A percentile compares a stretch with the other conserved stretches of the same genome.
Evolutionary conservation across 2,797 vertebrate genomes (phyloP).

Genomic region (Girardinus metallicus): DNA sequence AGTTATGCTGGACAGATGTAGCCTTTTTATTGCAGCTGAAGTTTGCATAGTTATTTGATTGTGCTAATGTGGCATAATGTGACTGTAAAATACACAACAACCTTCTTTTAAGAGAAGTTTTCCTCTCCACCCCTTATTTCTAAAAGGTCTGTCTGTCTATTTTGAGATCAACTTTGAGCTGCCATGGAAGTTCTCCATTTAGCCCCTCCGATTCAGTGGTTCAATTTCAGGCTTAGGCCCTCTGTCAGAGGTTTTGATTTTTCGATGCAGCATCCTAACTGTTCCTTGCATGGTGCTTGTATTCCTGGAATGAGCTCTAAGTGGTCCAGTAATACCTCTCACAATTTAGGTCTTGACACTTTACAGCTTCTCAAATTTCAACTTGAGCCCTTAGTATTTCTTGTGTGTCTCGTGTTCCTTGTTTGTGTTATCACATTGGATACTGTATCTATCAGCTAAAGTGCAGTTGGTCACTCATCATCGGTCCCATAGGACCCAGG

Average conservation of each 20-base stretch:
- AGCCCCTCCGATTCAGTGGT: not conserved
- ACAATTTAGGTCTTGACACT: not conserved
- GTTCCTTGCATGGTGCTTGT: not conserved
- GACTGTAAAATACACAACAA: not conserved
- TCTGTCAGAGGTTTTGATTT: not conserved
- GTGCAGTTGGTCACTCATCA: not conserved
- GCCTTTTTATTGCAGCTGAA: not conserved
- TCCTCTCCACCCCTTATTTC: not conserved
- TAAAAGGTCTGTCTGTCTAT: not conserved
- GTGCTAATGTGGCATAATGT: too few relatives aligned
- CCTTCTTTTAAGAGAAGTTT: not conserved
- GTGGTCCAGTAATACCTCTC: not conserved
- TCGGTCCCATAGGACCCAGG: not conserved
- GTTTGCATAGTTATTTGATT: too few relatives aligned
- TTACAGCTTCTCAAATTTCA: not conserved
- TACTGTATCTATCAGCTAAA: not conserved
- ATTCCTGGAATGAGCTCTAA: not conserved
- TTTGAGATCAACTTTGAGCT: not conserved
- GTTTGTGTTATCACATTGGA: not conserved
- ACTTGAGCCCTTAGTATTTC: not conserved
- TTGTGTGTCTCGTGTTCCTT: not conserved
- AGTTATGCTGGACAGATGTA: too few relatives aligned
- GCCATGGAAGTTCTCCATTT: not conserved
- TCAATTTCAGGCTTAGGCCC: not conserved
- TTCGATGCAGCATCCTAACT: not conserved